Percentiles rank a stretch among this genome's conserved stretches.
phyloP scores from a whole-genome alignment of 1,140 invertebrate genomes.

The Drosophila nannoptera region DNA sequence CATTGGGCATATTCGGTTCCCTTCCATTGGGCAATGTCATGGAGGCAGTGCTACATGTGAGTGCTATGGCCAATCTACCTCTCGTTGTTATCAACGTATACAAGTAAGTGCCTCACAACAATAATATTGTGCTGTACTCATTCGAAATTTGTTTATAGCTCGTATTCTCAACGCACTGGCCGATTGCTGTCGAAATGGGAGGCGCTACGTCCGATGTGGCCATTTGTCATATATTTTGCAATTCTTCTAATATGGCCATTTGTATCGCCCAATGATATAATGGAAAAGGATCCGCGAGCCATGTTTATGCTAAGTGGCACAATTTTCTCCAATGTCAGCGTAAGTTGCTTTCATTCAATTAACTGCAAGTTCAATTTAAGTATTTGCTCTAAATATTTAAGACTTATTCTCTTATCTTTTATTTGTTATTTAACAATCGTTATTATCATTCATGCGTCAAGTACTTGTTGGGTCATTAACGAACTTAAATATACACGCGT shows the following conservation, averaged over 20 bases:
- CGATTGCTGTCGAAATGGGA: slow-evolving; percentile 88
- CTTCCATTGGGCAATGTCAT: slow-evolving; percentile 88
- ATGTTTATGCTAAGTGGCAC: slow-evolving; percentile 93
- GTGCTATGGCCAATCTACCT: slow-evolving; percentile 91
- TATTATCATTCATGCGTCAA: slow-evolving; percentile 2
- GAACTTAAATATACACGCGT: background rate
- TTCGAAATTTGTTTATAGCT: slow-evolving; percentile 80
- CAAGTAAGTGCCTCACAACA: slow-evolving; percentile 82
- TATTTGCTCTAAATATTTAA: slow-evolving; percentile 4
- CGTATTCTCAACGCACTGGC: slow-evolving; percentile 88
- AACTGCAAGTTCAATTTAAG: background rate
- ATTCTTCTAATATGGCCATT: slow-evolving; percentile 89
- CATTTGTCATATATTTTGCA: slow-evolving; percentile 86
- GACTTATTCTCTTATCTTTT: background rate
- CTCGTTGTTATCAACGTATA: slow-evolving; percentile 94
- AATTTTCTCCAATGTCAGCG: slow-evolving; percentile 96
- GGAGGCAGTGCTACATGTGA: slow-evolving; percentile 91
- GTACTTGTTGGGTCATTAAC: slow-evolving; percentile 12
- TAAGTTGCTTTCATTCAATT: slow-evolving; percentile 81
- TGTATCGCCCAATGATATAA: slow-evolving; percentile 86
- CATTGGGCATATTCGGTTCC: slow-evolving; percentile 79
- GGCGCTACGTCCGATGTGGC: slow-evolving; percentile 90
- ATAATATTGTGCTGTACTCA: slow-evolving; percentile 69
- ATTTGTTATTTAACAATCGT: background rate
- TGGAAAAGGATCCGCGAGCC: slow-evolving; percentile 89